Percentiles rank a stretch among this genome's conserved stretches.
phyloP scores from a whole-genome alignment of 2,888 invertebrate species.

The Spilosoma lubricipeda region DNA sequence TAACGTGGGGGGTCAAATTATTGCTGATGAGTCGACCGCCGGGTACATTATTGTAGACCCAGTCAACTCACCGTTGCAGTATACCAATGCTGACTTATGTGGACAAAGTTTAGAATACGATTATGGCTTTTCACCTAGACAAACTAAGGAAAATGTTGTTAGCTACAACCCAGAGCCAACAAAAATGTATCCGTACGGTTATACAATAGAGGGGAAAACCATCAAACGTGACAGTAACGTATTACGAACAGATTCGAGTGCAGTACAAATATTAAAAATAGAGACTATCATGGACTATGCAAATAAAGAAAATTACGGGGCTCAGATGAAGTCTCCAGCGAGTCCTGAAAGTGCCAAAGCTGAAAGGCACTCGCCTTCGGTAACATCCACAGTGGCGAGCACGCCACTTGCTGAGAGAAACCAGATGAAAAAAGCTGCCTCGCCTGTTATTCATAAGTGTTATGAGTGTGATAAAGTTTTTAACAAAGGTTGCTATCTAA shows the following conservation, averaged over 20 bases:
- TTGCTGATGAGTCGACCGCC: constrained; percentile 83
- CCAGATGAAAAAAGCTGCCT: constrained; percentile 69
- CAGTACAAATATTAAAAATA: constrained; percentile 79
- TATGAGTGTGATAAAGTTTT: constrained; percentile 94
- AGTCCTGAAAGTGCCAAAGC: constrained; percentile 82
- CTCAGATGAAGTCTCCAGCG: constrained; percentile 81
- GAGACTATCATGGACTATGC: constrained; percentile 84
- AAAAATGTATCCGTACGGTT: constrained; percentile 75
- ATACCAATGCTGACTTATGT: constrained; percentile 69
- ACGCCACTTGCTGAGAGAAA: constrained; percentile 80
- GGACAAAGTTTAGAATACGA: constrained; percentile 75
- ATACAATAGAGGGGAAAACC: constrained; percentile 76
- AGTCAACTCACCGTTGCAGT: constrained; percentile 73
- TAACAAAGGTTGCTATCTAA: constrained; percentile 94
- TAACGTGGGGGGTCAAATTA: constrained; percentile 93
- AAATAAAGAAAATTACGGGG: constrained; percentile 83
- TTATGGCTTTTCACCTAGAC: constrained; percentile 73
- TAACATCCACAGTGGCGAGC: constrained; percentile 76
- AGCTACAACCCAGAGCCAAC: constrained; percentile 72
- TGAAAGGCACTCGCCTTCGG: constrained; percentile 72
- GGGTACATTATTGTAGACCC: constrained; percentile 81
- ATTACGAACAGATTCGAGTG: constrained; percentile 68
- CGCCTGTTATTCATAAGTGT: constrained; percentile 88
- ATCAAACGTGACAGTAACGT: constrained; percentile 75
- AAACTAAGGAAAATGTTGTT: constrained; percentile 72